Evolutionary conservation across 1,140 invertebrate genomes (phyloP), one percentile per base, ranked within the genome.

Genomic region (Scylla paramamosain): DNA sequence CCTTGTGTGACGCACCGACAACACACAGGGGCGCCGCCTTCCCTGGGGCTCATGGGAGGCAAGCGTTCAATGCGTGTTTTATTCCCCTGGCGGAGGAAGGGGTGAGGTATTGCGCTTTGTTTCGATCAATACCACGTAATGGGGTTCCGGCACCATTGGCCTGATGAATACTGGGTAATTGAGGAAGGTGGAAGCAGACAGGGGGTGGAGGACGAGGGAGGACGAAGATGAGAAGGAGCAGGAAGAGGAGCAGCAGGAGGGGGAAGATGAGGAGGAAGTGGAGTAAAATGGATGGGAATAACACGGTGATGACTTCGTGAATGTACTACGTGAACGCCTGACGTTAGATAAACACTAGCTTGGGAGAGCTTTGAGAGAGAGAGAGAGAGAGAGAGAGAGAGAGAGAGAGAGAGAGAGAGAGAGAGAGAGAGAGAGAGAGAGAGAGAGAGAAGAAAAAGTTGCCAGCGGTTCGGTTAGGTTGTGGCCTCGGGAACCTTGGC

Each of bases 381-480:
- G 86, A 87, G 86, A 88, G 86, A 88, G 86, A 39, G 86, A 88
- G 86, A 39, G 86, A 88, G 86, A 88, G 86, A 88, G 86, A 88
- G 86, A 45, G 86, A 87, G 86, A 88, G 86, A 88, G 86, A 39
- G 86, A 88, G 86, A 39, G 86, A 88, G 86, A 88, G 86, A 88
- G 86, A 88, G 86, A 45, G 86, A 39, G 86, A 86, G 83, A 86
- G 83, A 86, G 83, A 86, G 83, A 86, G 83, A 86, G 83, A 86
- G 83, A 86, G 83, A 86, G 83, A 86, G 31, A 29, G 31, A 39
- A 32, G 45, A 32, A 88, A 45, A 32, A 32, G 45, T 88, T 45
- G 31, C 28, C 86, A 59, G 52, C 52, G 52, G 52, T 39, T 86
- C 28, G 83, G 83, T 86, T 86, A 86, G 83, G 83, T 39, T 86